Evolutionary conservation across 2,797 vertebrate genomes (phyloP), one percentile per base, ranked within the genome.

Genomic region (Hoplostethus mediterraneus): DNA sequence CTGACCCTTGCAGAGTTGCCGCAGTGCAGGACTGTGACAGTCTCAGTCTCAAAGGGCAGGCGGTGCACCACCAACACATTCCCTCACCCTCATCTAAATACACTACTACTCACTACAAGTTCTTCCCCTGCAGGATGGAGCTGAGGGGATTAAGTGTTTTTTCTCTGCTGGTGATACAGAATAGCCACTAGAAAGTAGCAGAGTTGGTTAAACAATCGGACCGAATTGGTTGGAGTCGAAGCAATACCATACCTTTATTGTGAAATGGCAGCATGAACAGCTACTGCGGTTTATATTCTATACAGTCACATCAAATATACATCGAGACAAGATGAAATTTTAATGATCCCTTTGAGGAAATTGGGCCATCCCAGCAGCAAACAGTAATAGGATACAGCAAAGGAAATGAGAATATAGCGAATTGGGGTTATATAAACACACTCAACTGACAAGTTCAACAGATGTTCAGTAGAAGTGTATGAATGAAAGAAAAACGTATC

Each of bases 341-440:
- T 6, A 38, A 38, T 38, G 36, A 38, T 6, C 36, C 36, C 36
- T 5, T 6, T 38, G 36, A 10, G 8, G 40, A 42, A 42, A 42
- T 42, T 3, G 10, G 8, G 40, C 11, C 40, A 10, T 42, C 10
- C 1, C 40, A 42, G 40, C 40, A 42, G 40, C 40, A 11, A 42
- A 42, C 11, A 30, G 44, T 25, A n/a, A 58, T 16, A 52, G 45
- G 38, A 68, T 17, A 8, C 40, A 44, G 28, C 8, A 36, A 40
- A 65, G n/a, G 30, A 74, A 73, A 58, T 30, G 53, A 14, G 28
- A 72, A 52, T 12, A 36, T 7, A 21, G 16, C 28, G 36, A 62
- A 10, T 64, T 3, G 1, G 42, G 60, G 53, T 33, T 7, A 28
- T 58, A 25, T 38, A 53, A 63, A 53, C 55, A 12, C 25, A 44